Evolutionary conservation across 2,113 vertebrate genomes (phyloP).

Genomic region (Astur gentilis): DNA sequence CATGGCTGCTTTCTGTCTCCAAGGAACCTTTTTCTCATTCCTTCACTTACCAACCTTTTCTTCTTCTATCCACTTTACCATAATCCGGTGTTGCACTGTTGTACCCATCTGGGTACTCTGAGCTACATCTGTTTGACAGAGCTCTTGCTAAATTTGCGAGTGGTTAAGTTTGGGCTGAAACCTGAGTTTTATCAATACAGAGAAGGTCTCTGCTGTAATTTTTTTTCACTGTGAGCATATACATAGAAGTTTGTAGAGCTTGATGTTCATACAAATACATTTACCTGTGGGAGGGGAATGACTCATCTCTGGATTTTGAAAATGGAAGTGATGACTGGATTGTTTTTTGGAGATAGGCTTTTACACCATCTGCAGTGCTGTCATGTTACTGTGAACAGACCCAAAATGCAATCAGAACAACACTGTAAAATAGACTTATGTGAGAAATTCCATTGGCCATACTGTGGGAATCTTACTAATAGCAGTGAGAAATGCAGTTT

Average conservation of each 20-base stretch:
- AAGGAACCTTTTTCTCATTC: background rate
- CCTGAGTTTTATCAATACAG: background rate
- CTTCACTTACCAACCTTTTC: background rate
- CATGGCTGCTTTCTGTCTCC: background rate
- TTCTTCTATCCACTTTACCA: background rate
- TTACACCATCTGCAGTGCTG: constrained; percentile 48
- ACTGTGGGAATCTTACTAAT: background rate
- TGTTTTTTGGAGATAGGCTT: constrained; percentile 38
- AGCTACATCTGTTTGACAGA: background rate
- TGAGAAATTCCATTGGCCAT: constrained; percentile 2
- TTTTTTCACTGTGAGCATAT: background rate
- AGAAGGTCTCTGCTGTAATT: background rate
- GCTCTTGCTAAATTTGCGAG: background rate
- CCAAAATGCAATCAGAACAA: background rate
- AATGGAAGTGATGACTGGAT: constrained; percentile 49
- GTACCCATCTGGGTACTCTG: background rate
- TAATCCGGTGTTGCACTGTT: background rate
- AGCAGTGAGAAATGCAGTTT: background rate
- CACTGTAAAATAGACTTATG: background rate
- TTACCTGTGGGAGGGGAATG: constrained; percentile 51
- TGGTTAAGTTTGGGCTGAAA: background rate
- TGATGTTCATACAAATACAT: constrained; percentile 10
- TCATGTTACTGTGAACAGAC: constrained; percentile 38
- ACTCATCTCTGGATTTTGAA: constrained; percentile 50
- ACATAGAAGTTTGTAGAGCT: background rate